These are phyloP conservation scores for Lepilemur septentrionalis DNA, from an alignment of 2,797 vertebrate species.

Conservation along the genomic window DNA sequence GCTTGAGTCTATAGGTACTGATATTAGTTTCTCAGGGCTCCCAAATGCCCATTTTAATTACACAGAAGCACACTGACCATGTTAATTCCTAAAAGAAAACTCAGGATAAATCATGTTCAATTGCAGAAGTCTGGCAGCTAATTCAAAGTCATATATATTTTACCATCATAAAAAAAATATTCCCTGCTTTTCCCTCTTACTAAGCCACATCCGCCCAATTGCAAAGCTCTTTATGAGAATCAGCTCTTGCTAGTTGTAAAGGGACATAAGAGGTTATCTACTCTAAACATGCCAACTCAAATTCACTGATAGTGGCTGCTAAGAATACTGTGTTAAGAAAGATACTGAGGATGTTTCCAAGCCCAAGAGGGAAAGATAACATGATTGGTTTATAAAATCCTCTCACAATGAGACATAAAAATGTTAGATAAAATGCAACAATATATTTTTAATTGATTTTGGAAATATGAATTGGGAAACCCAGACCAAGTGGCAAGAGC, in stretches of 20 bases:
- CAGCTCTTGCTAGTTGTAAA: not conserved
- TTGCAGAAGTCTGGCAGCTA: not conserved
- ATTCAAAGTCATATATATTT: not conserved
- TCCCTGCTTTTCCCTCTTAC: not conserved
- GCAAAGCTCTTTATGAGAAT: not conserved
- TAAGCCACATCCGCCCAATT: not conserved
- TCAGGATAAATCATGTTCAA: not conserved
- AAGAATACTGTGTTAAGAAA: not conserved
- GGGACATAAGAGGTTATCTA: not conserved
- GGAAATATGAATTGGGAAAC: not conserved
- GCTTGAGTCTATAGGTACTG: not conserved
- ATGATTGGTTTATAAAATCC: not conserved
- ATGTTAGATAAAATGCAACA: not conserved
- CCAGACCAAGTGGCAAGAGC: not conserved
- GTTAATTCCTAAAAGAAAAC: not conserved
- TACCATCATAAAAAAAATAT: not conserved
- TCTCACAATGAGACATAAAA: not conserved
- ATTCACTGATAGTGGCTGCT: not conserved
- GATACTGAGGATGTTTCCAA: not conserved
- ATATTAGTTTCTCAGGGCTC: not conserved
- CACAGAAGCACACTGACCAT: not conserved
- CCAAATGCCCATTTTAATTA: not conserved
- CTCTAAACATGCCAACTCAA: not conserved
- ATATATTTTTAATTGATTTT: not conserved
- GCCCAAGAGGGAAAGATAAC: not conserved